phyloP scores from a whole-genome alignment of 2,888 invertebrate species.

The Harpalus rubripes region DNA sequence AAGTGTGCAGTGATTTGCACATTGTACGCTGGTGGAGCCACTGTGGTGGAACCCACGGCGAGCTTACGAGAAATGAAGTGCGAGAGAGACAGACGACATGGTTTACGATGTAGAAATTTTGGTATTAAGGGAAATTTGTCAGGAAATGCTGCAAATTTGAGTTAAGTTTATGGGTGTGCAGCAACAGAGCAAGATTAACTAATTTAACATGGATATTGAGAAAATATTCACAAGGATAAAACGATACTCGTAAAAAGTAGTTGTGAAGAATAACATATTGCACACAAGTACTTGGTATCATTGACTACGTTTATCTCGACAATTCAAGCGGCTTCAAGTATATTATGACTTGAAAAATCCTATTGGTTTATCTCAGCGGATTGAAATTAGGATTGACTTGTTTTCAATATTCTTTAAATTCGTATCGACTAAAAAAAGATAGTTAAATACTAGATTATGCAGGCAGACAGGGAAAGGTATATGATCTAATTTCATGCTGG shows the following conservation, averaged over 20 bases:
- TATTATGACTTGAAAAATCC: too few species aligned
- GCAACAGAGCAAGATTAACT: neutral
- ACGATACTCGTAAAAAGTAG: neutral
- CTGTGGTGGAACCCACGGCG: neutral
- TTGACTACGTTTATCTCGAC: too few species aligned
- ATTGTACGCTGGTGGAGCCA: neutral
- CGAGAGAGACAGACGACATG: neutral
- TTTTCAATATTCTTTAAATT: too few species aligned
- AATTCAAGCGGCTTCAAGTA: too few species aligned
- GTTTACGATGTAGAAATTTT: conserved; percentile 3
- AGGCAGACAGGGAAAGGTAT: too few species aligned
- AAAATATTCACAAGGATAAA: neutral
- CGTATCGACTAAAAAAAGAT: too few species aligned
- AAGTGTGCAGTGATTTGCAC: conserved; percentile 54
- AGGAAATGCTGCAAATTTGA: conserved; percentile 5
- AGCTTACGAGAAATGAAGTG: neutral
- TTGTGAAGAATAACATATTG: too few species aligned
- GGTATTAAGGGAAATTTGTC: conserved; percentile 5
- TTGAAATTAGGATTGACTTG: too few species aligned
- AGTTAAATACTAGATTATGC: too few species aligned
- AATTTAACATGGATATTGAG: neutral
- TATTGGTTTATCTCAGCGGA: too few species aligned
- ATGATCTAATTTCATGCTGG: too few species aligned
- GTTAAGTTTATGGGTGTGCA: neutral
- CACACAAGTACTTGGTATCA: too few species aligned